Conservation (phyloP, 2,113 vertebrate genomes). For the Podocnemis expansa region DNA sequence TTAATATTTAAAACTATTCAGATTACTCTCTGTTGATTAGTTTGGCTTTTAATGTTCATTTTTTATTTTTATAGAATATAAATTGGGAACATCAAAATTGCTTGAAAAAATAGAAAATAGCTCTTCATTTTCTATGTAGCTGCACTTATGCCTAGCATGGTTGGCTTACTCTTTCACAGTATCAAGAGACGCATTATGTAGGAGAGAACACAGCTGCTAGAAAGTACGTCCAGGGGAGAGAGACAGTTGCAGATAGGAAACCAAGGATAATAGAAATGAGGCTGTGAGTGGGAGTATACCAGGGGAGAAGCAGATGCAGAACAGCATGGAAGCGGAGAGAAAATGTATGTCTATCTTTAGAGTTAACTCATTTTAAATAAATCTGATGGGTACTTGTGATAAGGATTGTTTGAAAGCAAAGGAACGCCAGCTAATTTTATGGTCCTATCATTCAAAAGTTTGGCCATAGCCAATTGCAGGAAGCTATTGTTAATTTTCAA, state of each 20-base stretch:
- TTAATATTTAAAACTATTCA: not conserved
- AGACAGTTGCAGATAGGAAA: not conserved
- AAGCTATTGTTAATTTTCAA: conserved; percentile 21
- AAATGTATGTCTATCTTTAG: not conserved
- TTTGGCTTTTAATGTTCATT: not conserved
- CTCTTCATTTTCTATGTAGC: not conserved
- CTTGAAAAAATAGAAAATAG: not conserved
- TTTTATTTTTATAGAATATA: not conserved
- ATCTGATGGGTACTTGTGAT: not conserved
- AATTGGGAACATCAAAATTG: not conserved
- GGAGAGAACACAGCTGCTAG: conserved; percentile 40
- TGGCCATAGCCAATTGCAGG: not conserved
- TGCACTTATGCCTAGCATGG: not conserved
- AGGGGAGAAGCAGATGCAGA: conserved; percentile 7
- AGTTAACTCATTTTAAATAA: conserved; percentile 1
- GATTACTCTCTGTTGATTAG: not conserved
- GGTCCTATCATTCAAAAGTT: conserved; percentile 5
- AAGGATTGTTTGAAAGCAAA: not conserved
- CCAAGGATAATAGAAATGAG: not conserved
- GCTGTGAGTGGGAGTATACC: not conserved
- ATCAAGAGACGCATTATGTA: conserved; percentile 39
- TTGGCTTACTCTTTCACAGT: conserved; percentile 17
- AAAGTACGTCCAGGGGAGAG: not conserved
- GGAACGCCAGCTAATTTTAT: not conserved
- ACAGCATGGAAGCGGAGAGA: conserved; percentile 3